Conservation (phyloP, 2,113 vertebrate species). For the Elephas maximus region DNA sequence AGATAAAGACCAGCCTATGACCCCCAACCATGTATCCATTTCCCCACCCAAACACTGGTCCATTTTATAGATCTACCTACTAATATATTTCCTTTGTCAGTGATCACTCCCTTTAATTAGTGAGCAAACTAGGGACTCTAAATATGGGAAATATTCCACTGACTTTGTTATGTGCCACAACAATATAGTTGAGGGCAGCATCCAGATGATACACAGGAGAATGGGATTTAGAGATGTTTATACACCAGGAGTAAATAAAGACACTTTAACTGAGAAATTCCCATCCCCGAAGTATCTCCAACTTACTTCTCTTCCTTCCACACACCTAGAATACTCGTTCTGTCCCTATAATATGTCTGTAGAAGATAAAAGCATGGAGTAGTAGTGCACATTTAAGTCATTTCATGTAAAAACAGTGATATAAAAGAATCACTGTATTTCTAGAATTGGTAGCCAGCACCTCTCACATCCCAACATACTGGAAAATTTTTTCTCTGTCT, state of each 20-base stretch:
- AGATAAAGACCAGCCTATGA: background rate
- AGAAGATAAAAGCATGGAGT: too few species aligned
- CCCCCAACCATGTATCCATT: accelerated
- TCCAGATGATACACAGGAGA: background rate
- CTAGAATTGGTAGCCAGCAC: background rate
- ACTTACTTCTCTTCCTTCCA: background rate
- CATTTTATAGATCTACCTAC: background rate
- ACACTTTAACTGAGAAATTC: background rate
- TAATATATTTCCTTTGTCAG: background rate
- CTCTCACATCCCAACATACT: background rate
- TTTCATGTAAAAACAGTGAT: background rate
- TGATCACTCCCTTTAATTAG: background rate
- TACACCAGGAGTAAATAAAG: background rate
- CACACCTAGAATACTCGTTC: background rate
- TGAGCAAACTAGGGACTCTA: background rate
- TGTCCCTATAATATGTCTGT: background rate
- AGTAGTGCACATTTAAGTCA: background rate
- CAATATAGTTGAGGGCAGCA: background rate
- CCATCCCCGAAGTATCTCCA: accelerated
- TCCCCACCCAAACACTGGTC: too few species aligned
- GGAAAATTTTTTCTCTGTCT: background rate
- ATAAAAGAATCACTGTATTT: background rate
- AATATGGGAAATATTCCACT: too few species aligned
- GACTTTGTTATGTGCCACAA: accelerated
- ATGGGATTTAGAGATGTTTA: background rate